Evolutionary conservation across 2,888 invertebrate species (phyloP), one percentile per base, ranked within the genome.

Genomic region (Epsilonema sp.): DNA sequence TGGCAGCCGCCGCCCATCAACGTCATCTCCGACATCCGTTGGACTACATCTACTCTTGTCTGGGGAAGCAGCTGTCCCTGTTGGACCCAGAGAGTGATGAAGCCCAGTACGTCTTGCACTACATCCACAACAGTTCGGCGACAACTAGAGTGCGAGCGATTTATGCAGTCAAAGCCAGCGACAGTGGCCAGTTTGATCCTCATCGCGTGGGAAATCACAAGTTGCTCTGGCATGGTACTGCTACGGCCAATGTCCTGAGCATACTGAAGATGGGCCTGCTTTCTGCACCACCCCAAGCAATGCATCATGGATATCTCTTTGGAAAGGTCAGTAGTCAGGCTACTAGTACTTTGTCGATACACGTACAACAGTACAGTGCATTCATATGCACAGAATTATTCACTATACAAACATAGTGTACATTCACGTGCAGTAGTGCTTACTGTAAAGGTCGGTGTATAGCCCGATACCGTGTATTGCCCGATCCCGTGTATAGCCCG

Each of bases 141-240:
- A 16, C 8, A 31, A 31, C 31, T 8, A 31, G 16, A 16, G 31
- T 31, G n/a, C n/a, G n/a, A n/a, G n/a, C n/a, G n/a, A n/a, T n/a
- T n/a, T n/a, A n/a, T n/a, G n/a, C n/a, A n/a, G n/a, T n/a, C n/a
- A n/a, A n/a, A n/a, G n/a, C n/a, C n/a, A n/a, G n/a, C n/a, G n/a
- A n/a, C n/a, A n/a, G n/a, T n/a, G n/a, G n/a, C 16, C 11, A 31
- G 16, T 31, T 31, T 31, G 11, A 31, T 8, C 16, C 31, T 16
- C 16, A 31, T 31, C 8, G 16, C 31, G 8, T 31, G 8, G 16
- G 16, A 31, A 62, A 62, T 42, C 52, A 55, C 37, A 55, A 58
- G 51, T 53, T 61, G 43, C 58, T 73, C 38, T 73, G 71, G 69
- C 73, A 74, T 56, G 73, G 73, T 48, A 72, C 69, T 36, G 61